A percentile compares a stretch with the other conserved stretches of the same genome.
Conservation (phyloP, 2,888 invertebrate species). For the Mayetiola destructor region DNA sequence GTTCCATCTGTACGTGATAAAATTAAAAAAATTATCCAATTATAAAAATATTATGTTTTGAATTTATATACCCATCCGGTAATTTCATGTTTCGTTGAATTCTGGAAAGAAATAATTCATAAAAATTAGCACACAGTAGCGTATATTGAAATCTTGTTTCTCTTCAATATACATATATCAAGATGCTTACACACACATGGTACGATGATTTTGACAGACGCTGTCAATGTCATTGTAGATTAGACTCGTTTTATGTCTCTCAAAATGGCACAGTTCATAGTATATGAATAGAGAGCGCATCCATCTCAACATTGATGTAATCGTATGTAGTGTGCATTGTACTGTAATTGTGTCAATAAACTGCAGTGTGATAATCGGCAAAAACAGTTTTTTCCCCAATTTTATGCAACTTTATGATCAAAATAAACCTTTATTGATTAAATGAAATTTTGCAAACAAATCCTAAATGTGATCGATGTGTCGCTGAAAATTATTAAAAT, state of each 20-base stretch:
- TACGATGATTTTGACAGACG: too few species aligned
- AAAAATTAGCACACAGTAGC: too few species aligned
- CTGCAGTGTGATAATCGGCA: conserved; percentile 6
- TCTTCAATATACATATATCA: too few species aligned
- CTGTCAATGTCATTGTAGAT: too few species aligned
- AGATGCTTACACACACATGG: too few species aligned
- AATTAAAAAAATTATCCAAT: too few species aligned
- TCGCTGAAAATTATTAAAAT: too few species aligned
- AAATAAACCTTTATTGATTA: neutral
- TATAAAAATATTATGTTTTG: too few species aligned
- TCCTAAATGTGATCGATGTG: neutral
- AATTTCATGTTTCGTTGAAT: neutral
- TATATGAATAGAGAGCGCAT: neutral
- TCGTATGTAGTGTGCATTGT: neutral
- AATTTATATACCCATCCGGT: neutral
- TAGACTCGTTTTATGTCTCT: too few species aligned
- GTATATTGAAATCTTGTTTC: too few species aligned
- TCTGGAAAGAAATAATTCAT: too few species aligned
- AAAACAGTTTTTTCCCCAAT: neutral
- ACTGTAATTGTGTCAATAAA: neutral
- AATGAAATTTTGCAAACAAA: neutral
- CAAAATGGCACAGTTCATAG: too few species aligned
- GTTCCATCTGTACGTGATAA: conserved; percentile 32
- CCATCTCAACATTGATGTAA: neutral
- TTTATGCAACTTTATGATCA: neutral